phyloP scores from a whole-genome alignment of 2,797 vertebrate species.

The Remorina albescens region DNA sequence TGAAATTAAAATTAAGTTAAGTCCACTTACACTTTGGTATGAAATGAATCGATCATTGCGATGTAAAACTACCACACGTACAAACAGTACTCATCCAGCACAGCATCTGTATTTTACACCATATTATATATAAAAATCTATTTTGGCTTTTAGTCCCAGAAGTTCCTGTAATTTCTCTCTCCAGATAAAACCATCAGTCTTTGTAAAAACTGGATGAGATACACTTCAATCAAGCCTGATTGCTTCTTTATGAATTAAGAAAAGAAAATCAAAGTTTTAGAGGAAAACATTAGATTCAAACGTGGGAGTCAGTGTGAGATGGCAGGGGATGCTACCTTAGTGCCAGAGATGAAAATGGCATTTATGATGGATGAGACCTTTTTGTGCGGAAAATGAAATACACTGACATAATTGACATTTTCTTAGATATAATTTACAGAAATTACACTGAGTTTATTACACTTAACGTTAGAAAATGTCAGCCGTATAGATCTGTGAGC shows the following conservation, averaged over 20 bases:
- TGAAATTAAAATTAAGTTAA: not conserved
- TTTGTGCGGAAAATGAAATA: conserved; percentile 44
- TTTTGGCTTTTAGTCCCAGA: no score
- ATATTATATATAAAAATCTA: no score
- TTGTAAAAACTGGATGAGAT: no score
- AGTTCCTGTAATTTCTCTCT: no score
- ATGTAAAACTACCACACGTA: no score
- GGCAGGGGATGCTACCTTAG: not conserved
- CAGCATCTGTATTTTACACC: not conserved
- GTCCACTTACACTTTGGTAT: not conserved
- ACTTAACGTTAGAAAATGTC: conserved; percentile 49
- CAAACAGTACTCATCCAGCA: no score
- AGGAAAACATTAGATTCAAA: no score
- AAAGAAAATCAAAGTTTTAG: no score
- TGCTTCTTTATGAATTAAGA: no score
- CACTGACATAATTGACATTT: conserved; percentile 57
- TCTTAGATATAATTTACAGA: conserved; percentile 22
- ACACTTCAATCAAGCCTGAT: no score
- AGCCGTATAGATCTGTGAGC: conserved; percentile 28
- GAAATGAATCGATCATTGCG: no score
- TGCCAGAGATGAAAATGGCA: conserved; percentile 28
- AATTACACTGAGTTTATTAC: conserved; percentile 46
- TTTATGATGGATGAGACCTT: conserved; percentile 52
- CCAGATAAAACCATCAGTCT: no score
- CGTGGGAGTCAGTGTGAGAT: conserved; percentile 23